Conservation (phyloP, 2,113 vertebrate species). For the Oncorhynchus mykiss region DNA sequence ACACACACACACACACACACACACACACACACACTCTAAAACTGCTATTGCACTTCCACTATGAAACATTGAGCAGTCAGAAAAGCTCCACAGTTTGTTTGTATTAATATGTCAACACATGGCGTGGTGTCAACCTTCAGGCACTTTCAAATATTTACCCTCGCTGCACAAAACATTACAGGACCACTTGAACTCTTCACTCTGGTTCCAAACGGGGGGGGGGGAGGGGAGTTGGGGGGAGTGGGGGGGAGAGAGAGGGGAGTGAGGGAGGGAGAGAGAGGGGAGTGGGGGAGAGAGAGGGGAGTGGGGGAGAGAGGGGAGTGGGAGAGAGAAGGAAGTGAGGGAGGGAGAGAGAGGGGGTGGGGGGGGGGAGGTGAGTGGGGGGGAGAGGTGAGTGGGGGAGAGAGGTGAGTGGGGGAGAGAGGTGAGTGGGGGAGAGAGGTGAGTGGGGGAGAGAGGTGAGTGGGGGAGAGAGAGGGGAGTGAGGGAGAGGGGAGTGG, state of each 20-base stretch:
- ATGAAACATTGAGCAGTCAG: conserved; percentile 64
- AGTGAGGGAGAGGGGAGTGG: no score
- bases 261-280: no score
- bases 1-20: no score
- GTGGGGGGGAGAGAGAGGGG: no score
- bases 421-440: no score
- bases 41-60: conserved; percentile 36
- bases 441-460: no score
- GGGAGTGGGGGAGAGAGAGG: no score
- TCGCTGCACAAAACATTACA: conserved; percentile 44
- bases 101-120: conserved; percentile 66
- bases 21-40: conserved; percentile 31
- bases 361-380: conserved; percentile 1
- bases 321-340: not conserved
- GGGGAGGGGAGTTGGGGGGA: no score
- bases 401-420: no score
- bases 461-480: no score
- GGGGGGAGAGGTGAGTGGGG: not conserved
- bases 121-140: conserved; percentile 49
- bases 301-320: no score
- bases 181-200: conserved; percentile 67
- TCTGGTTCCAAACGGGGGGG: conserved; percentile 56
- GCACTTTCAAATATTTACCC: conserved; percentile 63
- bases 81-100: conserved; percentile 64
- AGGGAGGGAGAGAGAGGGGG: conserved; percentile 22